These are phyloP conservation scores for Lithobius niger DNA, from an alignment of 1,140 invertebrate species.

Conservation along the genomic window DNA sequence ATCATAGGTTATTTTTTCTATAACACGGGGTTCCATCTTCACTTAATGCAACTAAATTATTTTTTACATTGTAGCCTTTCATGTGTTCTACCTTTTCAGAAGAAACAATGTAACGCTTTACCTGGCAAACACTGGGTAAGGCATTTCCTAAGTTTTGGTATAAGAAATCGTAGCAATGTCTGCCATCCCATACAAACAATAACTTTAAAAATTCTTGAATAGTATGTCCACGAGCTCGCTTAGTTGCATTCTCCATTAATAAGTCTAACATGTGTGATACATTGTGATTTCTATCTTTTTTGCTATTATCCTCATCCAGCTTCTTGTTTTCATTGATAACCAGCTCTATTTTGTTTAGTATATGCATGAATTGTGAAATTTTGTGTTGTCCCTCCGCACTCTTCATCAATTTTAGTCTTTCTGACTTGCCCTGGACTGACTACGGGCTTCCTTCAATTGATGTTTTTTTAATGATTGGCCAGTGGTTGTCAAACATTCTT, in stretches of 20 bases:
- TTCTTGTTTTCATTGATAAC: neutral
- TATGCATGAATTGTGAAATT: neutral
- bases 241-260: neutral
- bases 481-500: too few relatives aligned
- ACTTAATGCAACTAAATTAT: neutral
- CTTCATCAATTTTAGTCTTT: neutral
- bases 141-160: neutral
- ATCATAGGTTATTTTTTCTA: neutral
- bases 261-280: neutral
- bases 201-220: neutral
- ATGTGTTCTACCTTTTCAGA: neutral
- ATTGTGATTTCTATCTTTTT: neutral
- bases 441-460: too few relatives aligned
- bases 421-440: neutral
- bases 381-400: neutral
- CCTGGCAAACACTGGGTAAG: neutral
- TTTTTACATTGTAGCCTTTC: neutral
- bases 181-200: neutral
- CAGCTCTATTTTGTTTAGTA: neutral
- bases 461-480: too few relatives aligned
- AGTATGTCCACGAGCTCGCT: neutral
- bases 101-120: neutral
- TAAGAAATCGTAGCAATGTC: neutral
- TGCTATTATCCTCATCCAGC: neutral
- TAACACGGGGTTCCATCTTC: neutral